A percentile compares a stretch with the other conserved stretches of the same genome.
These are phyloP conservation scores for Gisinianus flammeolus DNA, from an alignment of 2,888 invertebrate genomes.

Conservation along the genomic window DNA sequence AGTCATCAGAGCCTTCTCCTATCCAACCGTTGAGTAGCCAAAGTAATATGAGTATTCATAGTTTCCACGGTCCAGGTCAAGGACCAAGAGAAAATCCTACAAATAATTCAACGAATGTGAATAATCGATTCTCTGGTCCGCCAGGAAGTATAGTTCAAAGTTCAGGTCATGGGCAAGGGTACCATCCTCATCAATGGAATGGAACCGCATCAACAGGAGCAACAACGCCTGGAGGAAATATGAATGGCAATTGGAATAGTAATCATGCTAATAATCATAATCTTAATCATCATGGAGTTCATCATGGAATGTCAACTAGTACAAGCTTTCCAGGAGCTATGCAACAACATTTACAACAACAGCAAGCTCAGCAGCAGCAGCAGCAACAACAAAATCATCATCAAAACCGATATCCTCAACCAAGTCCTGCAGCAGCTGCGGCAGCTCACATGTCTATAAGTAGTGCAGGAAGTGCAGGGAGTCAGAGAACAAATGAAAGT, in stretches of 20 bases:
- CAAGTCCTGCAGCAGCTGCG: constrained; percentile 50
- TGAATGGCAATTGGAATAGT: constrained; percentile 46
- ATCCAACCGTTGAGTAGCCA: constrained; percentile 46
- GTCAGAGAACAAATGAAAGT: constrained; percentile 38
- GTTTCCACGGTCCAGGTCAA: constrained; percentile 46
- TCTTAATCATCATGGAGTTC: constrained; percentile 41
- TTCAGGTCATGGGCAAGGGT: constrained; percentile 14
- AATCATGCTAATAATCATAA: constrained; percentile 32
- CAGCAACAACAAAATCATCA: constrained; percentile 45
- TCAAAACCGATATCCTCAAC: constrained; percentile 50
- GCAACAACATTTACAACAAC: constrained; percentile 47
- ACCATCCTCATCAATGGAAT: constrained; percentile 44
- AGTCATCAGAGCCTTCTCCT: constrained; percentile 46
- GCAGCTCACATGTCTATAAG: constrained; percentile 55
- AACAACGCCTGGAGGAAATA: neutral
- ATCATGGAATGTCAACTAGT: constrained; percentile 51
- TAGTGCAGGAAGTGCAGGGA: constrained; percentile 48
- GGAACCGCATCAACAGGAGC: constrained; percentile 17
- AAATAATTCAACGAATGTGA: constrained; percentile 24
- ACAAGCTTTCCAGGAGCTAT: constrained; percentile 57
- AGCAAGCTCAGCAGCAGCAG: constrained; percentile 60
- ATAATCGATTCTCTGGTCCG: constrained; percentile 47
- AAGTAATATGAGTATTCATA: constrained; percentile 45
- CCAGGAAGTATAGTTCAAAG: constrained; percentile 10
- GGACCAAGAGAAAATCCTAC: constrained; percentile 41